Evolutionary conservation across 2,797 vertebrate species (phyloP).

Genomic region (Tachyglossus aculeatus): DNA sequence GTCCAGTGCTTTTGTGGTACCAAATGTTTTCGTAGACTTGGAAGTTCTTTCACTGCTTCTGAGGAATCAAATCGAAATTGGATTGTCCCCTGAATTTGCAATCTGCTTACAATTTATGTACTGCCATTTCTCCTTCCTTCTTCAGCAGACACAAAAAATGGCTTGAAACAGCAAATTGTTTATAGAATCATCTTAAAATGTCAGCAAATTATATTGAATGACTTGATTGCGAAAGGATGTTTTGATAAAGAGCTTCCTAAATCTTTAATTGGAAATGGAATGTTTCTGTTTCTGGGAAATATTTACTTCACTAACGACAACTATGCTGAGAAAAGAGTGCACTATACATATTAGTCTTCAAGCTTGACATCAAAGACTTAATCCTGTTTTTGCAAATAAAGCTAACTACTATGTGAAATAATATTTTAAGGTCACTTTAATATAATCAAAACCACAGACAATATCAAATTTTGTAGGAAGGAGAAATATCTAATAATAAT

Average conservation of each 20-base stretch:
- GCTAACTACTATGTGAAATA: slow-evolving; percentile 21
- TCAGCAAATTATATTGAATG: not conserved
- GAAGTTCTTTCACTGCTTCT: too few species aligned
- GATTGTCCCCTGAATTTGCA: not conserved
- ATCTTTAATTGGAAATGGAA: slow-evolving; percentile 31
- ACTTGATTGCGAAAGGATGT: slow-evolving; percentile 23
- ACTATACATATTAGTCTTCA: slow-evolving; percentile 29
- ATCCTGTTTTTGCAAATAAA: slow-evolving; percentile 18
- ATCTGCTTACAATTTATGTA: not conserved
- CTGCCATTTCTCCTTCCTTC: not conserved
- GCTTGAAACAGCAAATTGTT: not conserved
- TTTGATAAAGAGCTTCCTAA: slow-evolving; percentile 40
- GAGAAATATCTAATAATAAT: too few species aligned
- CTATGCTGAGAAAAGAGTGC: not conserved
- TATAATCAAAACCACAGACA: slow-evolving; percentile 8
- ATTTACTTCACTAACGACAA: slow-evolving; percentile 16
- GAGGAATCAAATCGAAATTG: too few species aligned
- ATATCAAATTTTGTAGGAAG: not conserved
- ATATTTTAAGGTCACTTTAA: slow-evolving; percentile 18
- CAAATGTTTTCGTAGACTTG: slow-evolving; percentile 1
- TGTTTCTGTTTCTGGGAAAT: slow-evolving; percentile 14
- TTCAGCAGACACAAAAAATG: not conserved
- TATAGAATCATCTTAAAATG: slow-evolving; percentile 27
- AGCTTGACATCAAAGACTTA: slow-evolving; percentile 5
- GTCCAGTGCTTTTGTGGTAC: not conserved